Evolutionary conservation across 2,113 vertebrate species (phyloP).

Genomic region (Cacatua alba): DNA sequence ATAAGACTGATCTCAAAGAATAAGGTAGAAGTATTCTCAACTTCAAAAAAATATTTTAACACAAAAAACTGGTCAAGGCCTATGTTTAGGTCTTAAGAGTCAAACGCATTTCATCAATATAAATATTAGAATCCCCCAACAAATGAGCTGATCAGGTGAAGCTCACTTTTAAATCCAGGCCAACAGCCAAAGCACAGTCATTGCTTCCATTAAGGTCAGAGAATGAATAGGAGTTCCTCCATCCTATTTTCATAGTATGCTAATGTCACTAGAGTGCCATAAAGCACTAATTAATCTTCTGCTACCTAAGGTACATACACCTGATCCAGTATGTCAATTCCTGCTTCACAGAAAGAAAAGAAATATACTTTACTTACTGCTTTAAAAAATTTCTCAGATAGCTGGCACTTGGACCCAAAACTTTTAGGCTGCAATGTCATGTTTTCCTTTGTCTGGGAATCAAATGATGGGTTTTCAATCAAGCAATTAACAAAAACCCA

Average conservation of each 20-base stretch:
- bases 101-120: background rate
- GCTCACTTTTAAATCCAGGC: background rate
- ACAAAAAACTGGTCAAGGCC: background rate
- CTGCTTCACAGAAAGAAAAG: background rate
- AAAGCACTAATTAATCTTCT: background rate
- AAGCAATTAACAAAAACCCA: slow-evolving; percentile 99
- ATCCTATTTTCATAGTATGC: background rate
- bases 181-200: background rate
- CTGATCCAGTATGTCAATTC: background rate
- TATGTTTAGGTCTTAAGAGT: background rate
- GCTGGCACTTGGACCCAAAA: slow-evolving; percentile 94
- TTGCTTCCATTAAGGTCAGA: background rate
- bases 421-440: slow-evolving; percentile 98
- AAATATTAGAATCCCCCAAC: background rate
- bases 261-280: background rate
- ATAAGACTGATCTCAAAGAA: background rate
- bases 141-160: background rate
- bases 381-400: slow-evolving; percentile 95
- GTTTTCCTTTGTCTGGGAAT: slow-evolving; percentile 99
- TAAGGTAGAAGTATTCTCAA: background rate
- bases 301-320: background rate
- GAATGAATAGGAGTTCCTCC: background rate
- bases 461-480: slow-evolving; percentile 96
- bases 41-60: background rate
- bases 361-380: slow-evolving; percentile 81